A percentile compares a stretch with the other conserved stretches of the same genome.
Conservation (phyloP, 2,797 vertebrate species). For the Oreochromis grahami region DNA sequence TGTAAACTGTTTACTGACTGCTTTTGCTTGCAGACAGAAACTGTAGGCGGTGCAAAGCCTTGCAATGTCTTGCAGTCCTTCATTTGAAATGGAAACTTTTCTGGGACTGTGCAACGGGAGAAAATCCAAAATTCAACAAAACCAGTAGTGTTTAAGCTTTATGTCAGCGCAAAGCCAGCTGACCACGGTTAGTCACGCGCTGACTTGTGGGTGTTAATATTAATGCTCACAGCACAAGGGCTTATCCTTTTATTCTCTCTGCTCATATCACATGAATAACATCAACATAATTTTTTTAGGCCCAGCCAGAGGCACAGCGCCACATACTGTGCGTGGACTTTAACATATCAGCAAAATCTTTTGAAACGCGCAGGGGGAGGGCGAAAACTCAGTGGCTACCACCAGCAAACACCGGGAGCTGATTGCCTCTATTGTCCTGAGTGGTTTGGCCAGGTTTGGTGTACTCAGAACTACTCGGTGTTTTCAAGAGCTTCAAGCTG, state of each 20-base stretch:
- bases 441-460: neutral
- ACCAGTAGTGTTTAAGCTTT: constrained; percentile 38
- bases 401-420: neutral
- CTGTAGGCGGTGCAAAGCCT: neutral
- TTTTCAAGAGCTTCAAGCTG: neutral
- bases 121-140: constrained; percentile 36
- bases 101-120: neutral
- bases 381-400: neutral
- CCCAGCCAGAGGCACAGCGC: neutral
- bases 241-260: constrained; percentile 1
- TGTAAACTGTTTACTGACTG: constrained; percentile 36
- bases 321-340: neutral
- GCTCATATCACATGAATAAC: constrained; percentile 8
- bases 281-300: neutral
- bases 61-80: neutral
- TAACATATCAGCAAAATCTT: constrained; percentile 18
- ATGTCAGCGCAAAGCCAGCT: constrained; percentile 29
- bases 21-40: constrained; percentile 9
- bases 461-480: neutral
- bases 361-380: neutral
- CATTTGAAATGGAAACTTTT: constrained; percentile 47
- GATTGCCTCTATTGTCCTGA: neutral
- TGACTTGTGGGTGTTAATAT: neutral
- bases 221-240: neutral
- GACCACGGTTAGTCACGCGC: constrained; percentile 34